Conservation (phyloP, 2,797 vertebrate species). For the Micropoecilia bifurca region DNA sequence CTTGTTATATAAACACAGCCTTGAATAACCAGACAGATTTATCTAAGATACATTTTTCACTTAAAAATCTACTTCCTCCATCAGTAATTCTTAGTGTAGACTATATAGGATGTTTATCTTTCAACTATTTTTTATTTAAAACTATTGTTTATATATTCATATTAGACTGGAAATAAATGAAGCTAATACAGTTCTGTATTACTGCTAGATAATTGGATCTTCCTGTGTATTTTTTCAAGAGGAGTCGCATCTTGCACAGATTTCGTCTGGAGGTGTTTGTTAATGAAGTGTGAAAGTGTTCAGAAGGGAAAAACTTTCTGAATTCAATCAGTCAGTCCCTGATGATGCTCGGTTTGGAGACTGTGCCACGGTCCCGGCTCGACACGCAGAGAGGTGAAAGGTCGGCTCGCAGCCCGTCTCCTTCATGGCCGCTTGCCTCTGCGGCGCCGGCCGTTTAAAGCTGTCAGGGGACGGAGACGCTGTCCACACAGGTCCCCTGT, state of each 20-base stretch:
- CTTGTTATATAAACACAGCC: neutral
- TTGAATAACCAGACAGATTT: neutral
- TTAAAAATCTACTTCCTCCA: neutral
- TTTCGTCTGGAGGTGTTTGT: too few species aligned
- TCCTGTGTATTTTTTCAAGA: neutral
- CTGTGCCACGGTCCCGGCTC: neutral
- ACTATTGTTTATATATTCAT: too few species aligned
- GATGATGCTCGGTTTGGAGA: slow-evolving; percentile 1
- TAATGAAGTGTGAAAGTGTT: neutral
- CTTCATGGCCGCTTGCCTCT: neutral
- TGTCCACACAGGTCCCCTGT: slow-evolving; percentile 24
- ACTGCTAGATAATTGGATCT: neutral
- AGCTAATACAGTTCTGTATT: neutral
- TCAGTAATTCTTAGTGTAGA: too few species aligned
- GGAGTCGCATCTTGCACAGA: neutral
- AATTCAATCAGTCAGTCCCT: neutral
- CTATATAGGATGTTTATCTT: too few species aligned
- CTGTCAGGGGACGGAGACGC: slow-evolving; percentile 19
- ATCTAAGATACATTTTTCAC: neutral
- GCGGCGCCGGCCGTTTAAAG: slow-evolving; percentile 51
- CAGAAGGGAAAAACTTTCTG: neutral
- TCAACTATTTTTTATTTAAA: too few species aligned
- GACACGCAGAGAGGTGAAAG: slow-evolving; percentile 44
- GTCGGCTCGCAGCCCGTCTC: slow-evolving; percentile 13
- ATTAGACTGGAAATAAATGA: too few species aligned